Percentiles rank a stretch among this genome's conserved stretches.
phyloP scores from a whole-genome alignment of 2,888 invertebrate species.

The Octonoba sinensis region DNA sequence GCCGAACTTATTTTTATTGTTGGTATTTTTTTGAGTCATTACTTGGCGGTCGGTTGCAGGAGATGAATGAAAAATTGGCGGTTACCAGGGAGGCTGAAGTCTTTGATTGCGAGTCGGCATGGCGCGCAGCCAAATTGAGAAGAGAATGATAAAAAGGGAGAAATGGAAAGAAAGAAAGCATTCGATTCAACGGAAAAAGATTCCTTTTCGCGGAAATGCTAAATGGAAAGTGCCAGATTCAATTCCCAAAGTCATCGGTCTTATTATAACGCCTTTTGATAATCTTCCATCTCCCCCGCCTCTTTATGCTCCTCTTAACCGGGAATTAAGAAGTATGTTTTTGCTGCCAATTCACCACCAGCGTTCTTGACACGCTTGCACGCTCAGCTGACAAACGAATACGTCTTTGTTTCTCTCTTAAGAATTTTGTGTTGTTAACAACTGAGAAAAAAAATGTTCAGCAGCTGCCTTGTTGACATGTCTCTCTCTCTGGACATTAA shows the following conservation, averaged over 20 bases:
- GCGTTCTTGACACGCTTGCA: too few species aligned
- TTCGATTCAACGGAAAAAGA: slow-evolving; percentile 11
- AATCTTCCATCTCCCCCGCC: slow-evolving; percentile 11
- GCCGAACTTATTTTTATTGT: neutral
- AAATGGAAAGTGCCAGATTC: slow-evolving; percentile 40
- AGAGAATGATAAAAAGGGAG: slow-evolving; percentile 1
- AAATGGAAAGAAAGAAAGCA: neutral
- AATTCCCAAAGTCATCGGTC: slow-evolving; percentile 30
- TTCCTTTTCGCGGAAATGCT: slow-evolving; percentile 12
- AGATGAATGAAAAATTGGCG: slow-evolving; percentile 30
- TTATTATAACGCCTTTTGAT: slow-evolving; percentile 11
- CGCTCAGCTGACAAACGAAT: too few species aligned
- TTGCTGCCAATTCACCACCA: too few species aligned
- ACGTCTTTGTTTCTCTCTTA: too few species aligned
- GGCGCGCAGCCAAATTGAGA: slow-evolving; percentile 5
- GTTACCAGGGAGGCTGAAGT: neutral
- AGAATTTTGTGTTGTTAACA: too few species aligned
- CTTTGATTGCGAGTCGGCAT: slow-evolving; percentile 15
- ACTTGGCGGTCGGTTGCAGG: slow-evolving; percentile 29
- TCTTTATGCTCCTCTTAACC: slow-evolving; percentile 12
- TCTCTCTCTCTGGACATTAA: too few species aligned
- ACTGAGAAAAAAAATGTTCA: too few species aligned
- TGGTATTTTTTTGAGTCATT: slow-evolving; percentile 16
- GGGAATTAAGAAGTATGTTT: slow-evolving; percentile 15
- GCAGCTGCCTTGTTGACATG: too few species aligned